Conservation (phyloP, 2,113 vertebrate genomes). For the Martes martes region DNA sequence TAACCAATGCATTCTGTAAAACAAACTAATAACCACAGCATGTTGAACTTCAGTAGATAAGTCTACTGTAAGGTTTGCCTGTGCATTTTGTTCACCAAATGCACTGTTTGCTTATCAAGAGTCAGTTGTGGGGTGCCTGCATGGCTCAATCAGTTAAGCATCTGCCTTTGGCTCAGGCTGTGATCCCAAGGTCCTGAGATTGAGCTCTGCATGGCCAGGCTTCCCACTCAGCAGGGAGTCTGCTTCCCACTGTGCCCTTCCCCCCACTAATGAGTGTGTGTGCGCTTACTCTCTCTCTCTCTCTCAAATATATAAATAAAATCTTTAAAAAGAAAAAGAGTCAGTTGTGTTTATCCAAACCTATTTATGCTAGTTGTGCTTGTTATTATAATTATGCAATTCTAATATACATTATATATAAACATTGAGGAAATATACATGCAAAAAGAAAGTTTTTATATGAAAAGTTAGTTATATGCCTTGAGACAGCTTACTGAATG, state of each 20-base stretch:
- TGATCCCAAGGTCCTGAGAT: neutral
- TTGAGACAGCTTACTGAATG: neutral
- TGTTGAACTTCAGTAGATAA: neutral
- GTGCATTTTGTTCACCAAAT: neutral
- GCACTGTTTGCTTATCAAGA: neutral
- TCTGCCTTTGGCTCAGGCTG: neutral
- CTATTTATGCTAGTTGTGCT: slow-evolving; percentile 9
- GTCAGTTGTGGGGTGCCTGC: neutral
- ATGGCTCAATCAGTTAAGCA: neutral
- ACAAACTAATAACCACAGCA: slow-evolving; percentile 15
- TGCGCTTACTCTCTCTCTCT: neutral
- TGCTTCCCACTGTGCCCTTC: neutral
- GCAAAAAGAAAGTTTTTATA: slow-evolving; percentile 16
- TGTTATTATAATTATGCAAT: neutral
- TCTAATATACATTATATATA: neutral
- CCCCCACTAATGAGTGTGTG: neutral
- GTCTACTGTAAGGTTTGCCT: neutral
- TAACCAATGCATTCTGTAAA: slow-evolving; percentile 30
- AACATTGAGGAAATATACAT: neutral
- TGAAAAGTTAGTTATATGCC: slow-evolving; percentile 36
- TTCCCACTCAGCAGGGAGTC: neutral
- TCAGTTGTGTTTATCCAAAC: neutral
- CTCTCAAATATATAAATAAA: neutral
- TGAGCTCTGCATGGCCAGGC: neutral
- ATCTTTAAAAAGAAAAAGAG: neutral